phyloP scores from a whole-genome alignment of 2,888 invertebrate species.

The Macrophya alboannulata region DNA sequence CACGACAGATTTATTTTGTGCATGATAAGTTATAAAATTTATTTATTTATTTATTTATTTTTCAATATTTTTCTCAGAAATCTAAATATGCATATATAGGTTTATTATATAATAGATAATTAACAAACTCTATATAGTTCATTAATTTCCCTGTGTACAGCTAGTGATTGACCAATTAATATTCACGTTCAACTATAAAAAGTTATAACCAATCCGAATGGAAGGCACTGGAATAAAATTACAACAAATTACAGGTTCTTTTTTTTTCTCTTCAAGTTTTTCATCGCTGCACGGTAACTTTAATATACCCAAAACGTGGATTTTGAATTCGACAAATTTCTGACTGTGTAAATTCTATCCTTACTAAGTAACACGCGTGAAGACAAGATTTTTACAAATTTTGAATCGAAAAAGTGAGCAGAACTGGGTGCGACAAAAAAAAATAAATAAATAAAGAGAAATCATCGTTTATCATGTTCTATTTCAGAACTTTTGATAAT shows the following conservation, averaged over 20 bases:
- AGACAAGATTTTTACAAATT: neutral
- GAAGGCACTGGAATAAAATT: slow-evolving; percentile 44
- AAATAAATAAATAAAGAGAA: neutral
- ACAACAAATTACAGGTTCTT: slow-evolving; percentile 10
- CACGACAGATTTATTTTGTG: neutral
- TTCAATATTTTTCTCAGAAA: neutral
- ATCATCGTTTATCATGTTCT: neutral
- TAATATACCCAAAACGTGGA: neutral
- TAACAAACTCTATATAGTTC: neutral
- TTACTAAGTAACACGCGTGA: neutral
- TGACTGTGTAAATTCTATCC: neutral
- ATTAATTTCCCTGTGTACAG: neutral
- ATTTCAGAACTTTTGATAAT: neutral
- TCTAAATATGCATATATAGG: neutral
- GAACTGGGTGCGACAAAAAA: neutral
- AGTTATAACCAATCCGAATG: slow-evolving; percentile 26
- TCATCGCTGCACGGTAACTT: neutral
- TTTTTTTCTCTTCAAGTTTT: neutral
- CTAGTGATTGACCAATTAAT: neutral
- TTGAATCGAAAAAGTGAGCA: neutral
- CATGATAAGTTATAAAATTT: slow-evolving; percentile 12
- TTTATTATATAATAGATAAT: neutral
- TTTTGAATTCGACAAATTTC: neutral
- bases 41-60: neutral
- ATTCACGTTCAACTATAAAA: slow-evolving; percentile 7